Conservation (phyloP, 2,888 invertebrate species). For the Parthenolecanium corni region DNA sequence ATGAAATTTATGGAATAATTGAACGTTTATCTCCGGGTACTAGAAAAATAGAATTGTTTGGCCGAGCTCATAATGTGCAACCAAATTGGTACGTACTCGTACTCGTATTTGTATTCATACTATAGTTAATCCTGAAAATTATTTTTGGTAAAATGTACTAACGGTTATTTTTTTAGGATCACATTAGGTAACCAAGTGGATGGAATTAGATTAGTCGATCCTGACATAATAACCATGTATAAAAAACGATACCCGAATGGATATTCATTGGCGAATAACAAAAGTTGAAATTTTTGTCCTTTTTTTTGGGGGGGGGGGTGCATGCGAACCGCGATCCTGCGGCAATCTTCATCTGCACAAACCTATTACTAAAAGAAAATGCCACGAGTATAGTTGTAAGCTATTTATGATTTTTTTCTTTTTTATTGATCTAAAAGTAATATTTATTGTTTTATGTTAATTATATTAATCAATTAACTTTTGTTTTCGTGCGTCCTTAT, state of each 20-base stretch:
- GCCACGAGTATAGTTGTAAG: no score
- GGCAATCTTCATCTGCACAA: no score
- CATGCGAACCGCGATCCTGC: no score
- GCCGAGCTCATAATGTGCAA: slow-evolving; percentile 92
- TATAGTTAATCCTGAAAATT: neutral
- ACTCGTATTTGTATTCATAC: neutral
- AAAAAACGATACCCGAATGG: slow-evolving; percentile 89
- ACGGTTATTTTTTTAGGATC: slow-evolving; percentile 52
- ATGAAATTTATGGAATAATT: slow-evolving; percentile 96
- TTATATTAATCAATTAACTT: no score
- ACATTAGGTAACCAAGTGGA: slow-evolving; percentile 95
- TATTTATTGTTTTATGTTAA: no score
- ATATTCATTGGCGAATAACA: slow-evolving; percentile 46
- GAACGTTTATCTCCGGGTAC: slow-evolving; percentile 93
- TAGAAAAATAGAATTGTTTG: slow-evolving; percentile 92
- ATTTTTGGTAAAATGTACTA: no score
- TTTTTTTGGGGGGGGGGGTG: no score
- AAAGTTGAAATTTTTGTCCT: slow-evolving; percentile 26
- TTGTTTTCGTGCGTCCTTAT: no score
- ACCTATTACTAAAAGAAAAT: no score
- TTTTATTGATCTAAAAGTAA: no score
- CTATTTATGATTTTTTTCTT: no score
- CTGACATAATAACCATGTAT: slow-evolving; percentile 78
- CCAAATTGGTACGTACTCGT: slow-evolving; percentile 84
- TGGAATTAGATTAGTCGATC: slow-evolving; percentile 84